Evolutionary conservation across 2,888 invertebrate genomes (phyloP), one percentile per base, ranked within the genome.

Genomic region (Augochlorella aurata): DNA sequence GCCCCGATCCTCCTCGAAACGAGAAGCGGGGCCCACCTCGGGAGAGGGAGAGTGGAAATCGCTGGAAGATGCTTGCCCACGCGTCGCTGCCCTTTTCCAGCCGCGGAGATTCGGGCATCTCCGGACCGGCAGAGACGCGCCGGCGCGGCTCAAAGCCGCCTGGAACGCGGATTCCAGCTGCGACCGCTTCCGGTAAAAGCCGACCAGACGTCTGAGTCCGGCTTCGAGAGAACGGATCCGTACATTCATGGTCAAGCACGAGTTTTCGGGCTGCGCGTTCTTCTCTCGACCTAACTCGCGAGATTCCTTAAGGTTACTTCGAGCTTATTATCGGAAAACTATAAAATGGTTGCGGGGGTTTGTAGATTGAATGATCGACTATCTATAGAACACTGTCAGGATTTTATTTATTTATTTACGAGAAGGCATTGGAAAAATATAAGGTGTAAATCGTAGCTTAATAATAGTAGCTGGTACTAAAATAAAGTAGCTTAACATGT

Each of bases 51-150:
- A 75, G 66, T 75, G 72, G 70, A 85, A 81, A 82, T 67, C 68
- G 67, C 70, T 68, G 76, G 77, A 78, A 74, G 74, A 81, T 52
- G 70, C 58, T 79, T 78, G 79, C 68, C 82, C 82, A 78, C 77
- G 68, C 81, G 74, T 24, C 49, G 45, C 16, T 45, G 74, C 79
- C 81, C 75, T 80, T 84, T 80, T 81, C 74, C 58, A 10, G 29
- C 38, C 68, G 61, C 29, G 45, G 49, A 72, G 69, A 74, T 76
- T 58, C 54, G 29, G 21, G 7, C 21, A 10, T 38, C 79, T 1
- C 61, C 49, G 47, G 38, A 58, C n/a, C 24, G 70, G 67, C 12
- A 12, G 69, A 74, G 61, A 84, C 61, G 63, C 29, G 44, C 54
- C 70, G 68, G 18, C 76, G 47, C 72, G 70, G 75, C 54, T 86